Base-by-base conservation (phyloP, 2,888 invertebrate genomes). In the Pristionchus exspectatus region DNA sequence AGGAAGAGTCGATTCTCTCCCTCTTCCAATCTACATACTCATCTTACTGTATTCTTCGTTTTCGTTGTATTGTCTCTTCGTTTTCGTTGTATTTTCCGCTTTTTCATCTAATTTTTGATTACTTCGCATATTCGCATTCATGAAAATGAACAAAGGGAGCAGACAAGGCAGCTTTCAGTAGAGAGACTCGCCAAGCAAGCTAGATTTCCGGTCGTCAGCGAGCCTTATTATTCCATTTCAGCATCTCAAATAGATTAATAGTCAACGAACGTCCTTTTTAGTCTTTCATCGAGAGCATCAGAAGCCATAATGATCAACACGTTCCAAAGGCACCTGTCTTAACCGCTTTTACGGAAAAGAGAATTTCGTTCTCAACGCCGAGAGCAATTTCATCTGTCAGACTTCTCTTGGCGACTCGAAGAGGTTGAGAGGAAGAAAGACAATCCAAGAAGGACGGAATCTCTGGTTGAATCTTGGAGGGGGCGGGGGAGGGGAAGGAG, bases 321-420 rank as follows among this genome's bases (percentile, higher is more conserved):
- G 27, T 12, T 72, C 30, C 33, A 27, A 2, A 14, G 24, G 27
- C 66, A 66, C 66, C 27, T 24, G 66, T n/a, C 66, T 24, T 24
- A 10, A 27, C 66, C 2, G 18, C 72, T 72, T 72, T 72, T 72
- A 1, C 33, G 30, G 72, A 72, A 33, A 72, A 72, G 14, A 33
- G 66, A 27, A 66, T 66, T 66, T 66, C n/a, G n/a, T n/a, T n/a
- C 66, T 66, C 66, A 27, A 27, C 66, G 27, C 7, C 33, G 27
- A 33, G 12, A 33, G 72, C 33, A 30, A 72, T 72, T 72, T 30
- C 33, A 72, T 72, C 72, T 72, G 72, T 72, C 72, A 72, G 33
- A 72, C 33, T 33, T 72, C 14, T 72, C 69, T 30, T 2, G 10
- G 59, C 24, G 59, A 24, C n/a, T 66, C n/a, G 66, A 66, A 27